phyloP scores from a whole-genome alignment of 1,140 invertebrate genomes.

The Cydia fagiglandana region DNA sequence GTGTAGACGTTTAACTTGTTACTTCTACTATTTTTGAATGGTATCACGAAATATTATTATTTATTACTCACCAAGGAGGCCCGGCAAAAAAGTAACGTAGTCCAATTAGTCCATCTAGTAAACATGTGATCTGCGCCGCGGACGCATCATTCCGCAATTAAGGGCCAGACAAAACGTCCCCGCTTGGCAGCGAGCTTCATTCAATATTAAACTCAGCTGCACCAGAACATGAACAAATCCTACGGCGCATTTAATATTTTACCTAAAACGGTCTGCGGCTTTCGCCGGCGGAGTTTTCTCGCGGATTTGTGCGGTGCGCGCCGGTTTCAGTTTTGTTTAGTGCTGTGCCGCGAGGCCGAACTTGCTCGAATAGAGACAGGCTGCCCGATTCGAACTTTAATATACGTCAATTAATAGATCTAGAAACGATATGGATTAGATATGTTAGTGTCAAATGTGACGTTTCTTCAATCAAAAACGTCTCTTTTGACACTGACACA shows the following conservation, averaged over 20 bases:
- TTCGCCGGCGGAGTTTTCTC: constrained; percentile 59
- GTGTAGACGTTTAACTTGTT: too few relatives aligned
- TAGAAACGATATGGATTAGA: too few relatives aligned
- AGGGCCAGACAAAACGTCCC: constrained; percentile 55
- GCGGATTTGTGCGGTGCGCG: constrained; percentile 40
- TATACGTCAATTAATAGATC: too few relatives aligned
- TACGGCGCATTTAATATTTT: constrained; percentile 68
- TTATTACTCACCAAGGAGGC: not conserved
- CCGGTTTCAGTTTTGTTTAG: constrained; percentile 66
- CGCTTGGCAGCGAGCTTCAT: constrained; percentile 48
- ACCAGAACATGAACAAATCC: constrained; percentile 55
- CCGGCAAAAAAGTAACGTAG: not conserved
- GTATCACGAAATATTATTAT: too few relatives aligned
- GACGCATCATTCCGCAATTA: constrained; percentile 62
- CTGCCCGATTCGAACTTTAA: too few relatives aligned
- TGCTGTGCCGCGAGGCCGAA: constrained; percentile 39
- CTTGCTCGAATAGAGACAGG: constrained; percentile 40
- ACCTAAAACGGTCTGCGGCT: constrained; percentile 69
- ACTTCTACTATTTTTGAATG: too few relatives aligned
- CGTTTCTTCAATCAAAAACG: too few relatives aligned
- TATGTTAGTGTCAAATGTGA: too few relatives aligned
- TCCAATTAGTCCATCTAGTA: not conserved
- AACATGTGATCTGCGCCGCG: constrained; percentile 31
- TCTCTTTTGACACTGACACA: too few relatives aligned
- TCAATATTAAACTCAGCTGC: constrained; percentile 63